A percentile compares a stretch with the other conserved stretches of the same genome.
phyloP scores from a whole-genome alignment of 35 echinoderm and acorn worm genomes.

The Ptychodera flava region DNA sequence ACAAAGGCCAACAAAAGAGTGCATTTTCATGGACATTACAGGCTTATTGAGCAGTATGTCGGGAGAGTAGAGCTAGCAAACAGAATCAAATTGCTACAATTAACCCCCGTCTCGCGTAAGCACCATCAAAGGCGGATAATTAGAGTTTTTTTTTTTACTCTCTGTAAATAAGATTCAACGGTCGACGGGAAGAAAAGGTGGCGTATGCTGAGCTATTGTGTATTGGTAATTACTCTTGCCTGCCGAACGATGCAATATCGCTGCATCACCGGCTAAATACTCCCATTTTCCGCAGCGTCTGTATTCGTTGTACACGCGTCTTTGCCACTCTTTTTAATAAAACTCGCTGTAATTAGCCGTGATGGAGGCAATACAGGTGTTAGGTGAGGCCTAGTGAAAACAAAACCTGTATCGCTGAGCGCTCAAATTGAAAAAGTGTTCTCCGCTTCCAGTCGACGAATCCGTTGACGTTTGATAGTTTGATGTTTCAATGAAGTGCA shows the following conservation, averaged over 20 bases:
- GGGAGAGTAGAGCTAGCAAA: background rate
- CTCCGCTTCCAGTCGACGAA: too few relatives aligned
- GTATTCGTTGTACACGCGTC: too few relatives aligned
- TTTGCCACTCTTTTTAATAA: too few relatives aligned
- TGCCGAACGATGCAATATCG: background rate
- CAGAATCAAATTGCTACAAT: constrained; percentile 1
- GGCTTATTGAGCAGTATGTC: background rate
- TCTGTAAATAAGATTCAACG: background rate
- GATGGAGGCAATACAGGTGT: too few relatives aligned
- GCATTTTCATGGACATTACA: background rate
- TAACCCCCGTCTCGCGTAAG: background rate
- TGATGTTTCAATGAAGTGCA: too few relatives aligned
- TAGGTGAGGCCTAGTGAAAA: too few relatives aligned
- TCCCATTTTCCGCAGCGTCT: too few relatives aligned
- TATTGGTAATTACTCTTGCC: background rate
- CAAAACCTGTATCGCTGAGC: too few relatives aligned
- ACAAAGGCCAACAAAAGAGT: background rate
- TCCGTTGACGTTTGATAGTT: too few relatives aligned
- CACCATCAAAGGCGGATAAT: background rate
- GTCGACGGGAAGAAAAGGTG: background rate
- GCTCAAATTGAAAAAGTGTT: too few relatives aligned
- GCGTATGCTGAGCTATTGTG: background rate
- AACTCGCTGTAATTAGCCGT: too few relatives aligned
- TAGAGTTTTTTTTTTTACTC: background rate
- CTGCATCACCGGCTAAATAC: too few relatives aligned